phyloP scores from a whole-genome alignment of 2,797 vertebrate species.

The Chromobotia macracanthus region DNA sequence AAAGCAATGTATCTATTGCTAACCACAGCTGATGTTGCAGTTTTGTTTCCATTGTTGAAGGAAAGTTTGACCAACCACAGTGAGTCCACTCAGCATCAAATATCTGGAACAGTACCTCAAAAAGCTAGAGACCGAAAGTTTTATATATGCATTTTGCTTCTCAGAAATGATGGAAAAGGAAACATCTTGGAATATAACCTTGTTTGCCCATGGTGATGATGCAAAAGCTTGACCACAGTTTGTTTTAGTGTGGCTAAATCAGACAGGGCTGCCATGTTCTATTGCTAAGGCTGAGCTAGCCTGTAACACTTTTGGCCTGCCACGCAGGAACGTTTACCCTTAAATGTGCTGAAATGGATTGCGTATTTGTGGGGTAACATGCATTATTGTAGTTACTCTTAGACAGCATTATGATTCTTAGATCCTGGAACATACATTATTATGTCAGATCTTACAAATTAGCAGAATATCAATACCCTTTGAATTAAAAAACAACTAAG shows the following conservation, averaged over 20 bases:
- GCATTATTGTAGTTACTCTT: neutral
- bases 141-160: conserved; percentile 20
- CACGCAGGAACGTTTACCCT: neutral
- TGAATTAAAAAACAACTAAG: too few species aligned
- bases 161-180: conserved; percentile 36
- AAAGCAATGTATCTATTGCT: neutral
- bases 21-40: neutral
- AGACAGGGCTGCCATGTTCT: neutral
- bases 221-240: conserved; percentile 24
- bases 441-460: neutral
- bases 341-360: neutral
- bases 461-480: neutral
- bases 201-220: conserved; percentile 32
- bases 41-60: conserved; percentile 29
- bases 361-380: neutral
- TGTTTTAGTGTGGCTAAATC: neutral
- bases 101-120: conserved; percentile 5
- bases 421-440: neutral
- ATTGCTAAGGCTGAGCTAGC: neutral
- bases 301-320: neutral
- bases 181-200: neutral
- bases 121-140: neutral
- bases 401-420: neutral
- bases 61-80: conserved; percentile 24
- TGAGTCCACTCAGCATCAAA: conserved; percentile 14